These are phyloP conservation scores for Elaphurus davidianus DNA, from an alignment of 2,113 vertebrate species.

Conservation along the genomic window DNA sequence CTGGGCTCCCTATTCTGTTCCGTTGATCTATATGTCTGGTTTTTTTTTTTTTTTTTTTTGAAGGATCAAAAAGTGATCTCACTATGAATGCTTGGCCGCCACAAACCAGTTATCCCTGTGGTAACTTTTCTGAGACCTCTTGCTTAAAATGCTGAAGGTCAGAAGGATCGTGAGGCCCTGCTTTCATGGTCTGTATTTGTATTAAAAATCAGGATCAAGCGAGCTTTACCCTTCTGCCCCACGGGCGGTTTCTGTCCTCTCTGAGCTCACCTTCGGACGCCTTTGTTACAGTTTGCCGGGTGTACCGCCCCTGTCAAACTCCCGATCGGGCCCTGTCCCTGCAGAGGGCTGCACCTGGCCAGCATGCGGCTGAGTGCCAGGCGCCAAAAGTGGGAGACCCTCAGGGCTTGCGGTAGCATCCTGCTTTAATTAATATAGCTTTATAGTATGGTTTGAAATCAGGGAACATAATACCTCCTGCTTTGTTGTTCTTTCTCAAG, in stretches of 20 bases:
- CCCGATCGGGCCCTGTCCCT: too few species aligned
- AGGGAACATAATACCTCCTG: background rate
- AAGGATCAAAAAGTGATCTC: background rate
- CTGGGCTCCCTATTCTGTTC: background rate
- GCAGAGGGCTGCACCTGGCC: background rate
- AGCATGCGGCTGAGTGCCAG: background rate
- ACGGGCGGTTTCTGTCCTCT: background rate
- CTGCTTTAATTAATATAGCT: background rate
- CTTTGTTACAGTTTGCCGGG: background rate
- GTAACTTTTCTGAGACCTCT: background rate
- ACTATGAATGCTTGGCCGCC: background rate
- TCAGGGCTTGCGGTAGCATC: background rate
- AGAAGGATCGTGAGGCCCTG: background rate
- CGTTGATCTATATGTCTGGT: background rate
- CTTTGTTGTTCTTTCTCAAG: background rate
- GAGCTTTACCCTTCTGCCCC: background rate
- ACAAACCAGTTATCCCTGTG: background rate
- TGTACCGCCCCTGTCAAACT: background rate
- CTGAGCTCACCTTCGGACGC: background rate
- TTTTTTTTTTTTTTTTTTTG: background rate
- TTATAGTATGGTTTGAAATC: background rate
- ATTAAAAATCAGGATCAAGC: background rate
- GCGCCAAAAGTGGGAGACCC: background rate
- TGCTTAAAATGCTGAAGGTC: background rate
- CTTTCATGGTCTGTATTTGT: background rate